Percentiles rank a stretch among this genome's conserved stretches.
These are phyloP conservation scores for Mus spretus DNA, from an alignment of 2,797 vertebrate species.

Conservation along the genomic window DNA sequence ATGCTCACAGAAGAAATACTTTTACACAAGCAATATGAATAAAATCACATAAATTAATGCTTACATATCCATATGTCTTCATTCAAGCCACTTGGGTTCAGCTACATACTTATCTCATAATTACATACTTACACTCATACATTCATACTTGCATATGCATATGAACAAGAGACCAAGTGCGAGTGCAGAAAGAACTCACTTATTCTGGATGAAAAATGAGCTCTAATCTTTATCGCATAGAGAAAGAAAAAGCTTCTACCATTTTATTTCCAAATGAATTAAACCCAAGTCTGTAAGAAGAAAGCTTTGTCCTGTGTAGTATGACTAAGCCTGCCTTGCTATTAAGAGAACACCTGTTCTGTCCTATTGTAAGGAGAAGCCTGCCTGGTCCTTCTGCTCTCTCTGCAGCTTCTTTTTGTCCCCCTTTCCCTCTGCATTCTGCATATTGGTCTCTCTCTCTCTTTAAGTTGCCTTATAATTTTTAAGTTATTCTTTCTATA, in stretches of 20 bases:
- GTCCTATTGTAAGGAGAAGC: no score
- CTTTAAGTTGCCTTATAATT: neutral
- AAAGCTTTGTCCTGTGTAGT: no score
- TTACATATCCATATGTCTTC: neutral
- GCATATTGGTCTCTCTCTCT: neutral
- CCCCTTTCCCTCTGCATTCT: neutral
- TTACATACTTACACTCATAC: neutral
- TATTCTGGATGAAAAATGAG: no score
- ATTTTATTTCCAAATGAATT: no score
- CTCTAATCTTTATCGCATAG: no score
- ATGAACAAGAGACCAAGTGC: neutral
- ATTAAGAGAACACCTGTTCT: no score
- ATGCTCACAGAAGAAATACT: neutral
- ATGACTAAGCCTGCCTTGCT: no score
- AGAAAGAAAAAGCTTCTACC: no score
- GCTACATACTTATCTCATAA: neutral
- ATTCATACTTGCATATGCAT: neutral
- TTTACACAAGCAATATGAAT: neutral
- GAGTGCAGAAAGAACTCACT: no score
- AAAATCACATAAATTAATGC: neutral
- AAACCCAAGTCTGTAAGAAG: no score
- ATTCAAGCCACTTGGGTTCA: neutral
- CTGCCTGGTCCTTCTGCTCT: no score
- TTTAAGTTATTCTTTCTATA: neutral
- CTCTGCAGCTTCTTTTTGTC: no score